Evolutionary conservation across 2,113 vertebrate species (phyloP).

Genomic region (Spea multiplicata): DNA sequence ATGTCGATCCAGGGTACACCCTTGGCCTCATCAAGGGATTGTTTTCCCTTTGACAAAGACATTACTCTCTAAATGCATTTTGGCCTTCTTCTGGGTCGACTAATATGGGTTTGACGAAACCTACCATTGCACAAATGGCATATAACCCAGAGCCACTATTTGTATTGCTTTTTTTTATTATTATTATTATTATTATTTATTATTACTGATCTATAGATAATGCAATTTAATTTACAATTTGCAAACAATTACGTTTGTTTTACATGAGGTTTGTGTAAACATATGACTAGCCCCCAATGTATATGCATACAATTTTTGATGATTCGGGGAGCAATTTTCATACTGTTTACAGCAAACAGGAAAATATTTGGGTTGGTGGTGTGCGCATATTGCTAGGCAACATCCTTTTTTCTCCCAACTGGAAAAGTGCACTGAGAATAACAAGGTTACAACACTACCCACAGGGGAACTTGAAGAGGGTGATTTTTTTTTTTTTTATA

Average conservation of each 20-base stretch:
- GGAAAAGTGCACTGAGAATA: constrained; percentile 60
- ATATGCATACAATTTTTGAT: background rate
- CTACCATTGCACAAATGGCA: no score
- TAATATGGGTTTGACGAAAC: no score
- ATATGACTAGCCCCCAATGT: constrained; percentile 46
- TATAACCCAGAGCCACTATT: no score
- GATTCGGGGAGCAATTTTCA: background rate
- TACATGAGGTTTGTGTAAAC: background rate
- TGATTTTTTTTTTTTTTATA: background rate
- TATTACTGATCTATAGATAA: background rate
- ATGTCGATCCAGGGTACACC: no score
- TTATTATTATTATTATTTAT: no score
- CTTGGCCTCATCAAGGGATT: no score
- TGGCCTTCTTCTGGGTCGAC: no score
- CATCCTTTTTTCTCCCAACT: constrained; percentile 51
- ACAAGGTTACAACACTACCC: constrained; percentile 55
- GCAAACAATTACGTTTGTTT: background rate
- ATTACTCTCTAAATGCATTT: no score
- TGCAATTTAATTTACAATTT: background rate
- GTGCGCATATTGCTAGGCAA: constrained; percentile 47
- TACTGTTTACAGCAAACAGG: constrained; percentile 1
- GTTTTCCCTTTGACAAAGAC: no score
- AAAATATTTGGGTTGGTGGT: constrained; percentile 14
- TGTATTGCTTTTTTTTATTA: no score
- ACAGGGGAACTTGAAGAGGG: constrained; percentile 42